These are phyloP conservation scores for Strigops habroptila DNA, from an alignment of 2,113 vertebrate genomes.

Conservation along the genomic window DNA sequence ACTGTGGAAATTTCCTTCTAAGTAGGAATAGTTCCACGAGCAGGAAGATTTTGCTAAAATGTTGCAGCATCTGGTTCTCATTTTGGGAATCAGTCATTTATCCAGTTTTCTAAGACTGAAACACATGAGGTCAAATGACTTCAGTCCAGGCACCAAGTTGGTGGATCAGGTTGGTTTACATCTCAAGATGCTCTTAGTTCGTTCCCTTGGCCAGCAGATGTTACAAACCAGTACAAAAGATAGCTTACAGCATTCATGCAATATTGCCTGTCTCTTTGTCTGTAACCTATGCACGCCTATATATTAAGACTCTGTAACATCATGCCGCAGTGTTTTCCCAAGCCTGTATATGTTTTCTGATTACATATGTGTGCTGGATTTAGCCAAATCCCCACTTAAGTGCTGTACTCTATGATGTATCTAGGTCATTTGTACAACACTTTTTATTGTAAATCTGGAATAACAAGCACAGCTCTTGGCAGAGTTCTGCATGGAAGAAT, in stretches of 20 bases:
- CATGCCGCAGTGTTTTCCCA: background rate
- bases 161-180: background rate
- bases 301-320: background rate
- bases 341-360: background rate
- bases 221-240: background rate
- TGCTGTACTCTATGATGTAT: background rate
- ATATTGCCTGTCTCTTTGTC: background rate
- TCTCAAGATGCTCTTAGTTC: background rate
- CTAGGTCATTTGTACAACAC: constrained; percentile 19
- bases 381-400: background rate
- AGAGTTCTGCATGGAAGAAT: background rate
- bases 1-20: background rate
- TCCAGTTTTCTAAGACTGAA: background rate
- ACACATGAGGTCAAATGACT: background rate
- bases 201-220: background rate
- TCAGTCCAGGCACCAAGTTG: background rate
- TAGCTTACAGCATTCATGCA: background rate
- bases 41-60: background rate
- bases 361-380: background rate
- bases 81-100: background rate
- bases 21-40: background rate
- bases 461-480: constrained; percentile 2
- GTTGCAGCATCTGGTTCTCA: constrained; percentile 21
- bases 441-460: constrained; percentile 30
- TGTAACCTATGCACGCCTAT: background rate